Evolutionary conservation across 2,888 invertebrate genomes (phyloP).

Genomic region (Parelbella ahira): DNA sequence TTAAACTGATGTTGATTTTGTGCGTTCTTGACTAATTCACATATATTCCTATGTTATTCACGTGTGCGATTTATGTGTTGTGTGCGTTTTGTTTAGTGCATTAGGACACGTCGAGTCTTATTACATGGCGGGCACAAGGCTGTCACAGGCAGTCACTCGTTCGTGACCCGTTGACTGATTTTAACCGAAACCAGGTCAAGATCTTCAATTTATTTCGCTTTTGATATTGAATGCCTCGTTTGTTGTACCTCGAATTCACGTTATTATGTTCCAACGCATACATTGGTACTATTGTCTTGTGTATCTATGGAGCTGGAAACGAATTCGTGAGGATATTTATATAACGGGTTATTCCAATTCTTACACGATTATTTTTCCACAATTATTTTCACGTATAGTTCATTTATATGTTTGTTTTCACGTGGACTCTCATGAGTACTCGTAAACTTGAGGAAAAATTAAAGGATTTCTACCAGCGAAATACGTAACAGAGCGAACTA

Average conservation of each 20-base stretch:
- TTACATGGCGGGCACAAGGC: conserved; percentile 62
- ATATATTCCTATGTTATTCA: conserved; percentile 7
- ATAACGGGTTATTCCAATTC: too few species aligned
- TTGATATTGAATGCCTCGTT: conserved; percentile 54
- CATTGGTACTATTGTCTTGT: conserved; percentile 12
- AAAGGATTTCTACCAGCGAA: too few species aligned
- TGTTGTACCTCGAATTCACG: conserved; percentile 37
- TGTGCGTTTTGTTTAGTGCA: conserved; percentile 34
- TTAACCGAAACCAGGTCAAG: conserved; percentile 73
- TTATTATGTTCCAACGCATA: conserved; percentile 27
- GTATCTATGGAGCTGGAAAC: background rate
- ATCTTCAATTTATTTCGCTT: conserved; percentile 66
- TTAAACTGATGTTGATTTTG: too few species aligned
- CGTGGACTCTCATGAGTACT: too few species aligned
- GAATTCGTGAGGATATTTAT: too few species aligned
- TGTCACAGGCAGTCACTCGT: conserved; percentile 74
- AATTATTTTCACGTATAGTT: too few species aligned
- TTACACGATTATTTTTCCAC: too few species aligned
- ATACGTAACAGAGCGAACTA: too few species aligned
- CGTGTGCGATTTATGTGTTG: conserved; percentile 15
- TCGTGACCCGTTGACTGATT: conserved; percentile 78
- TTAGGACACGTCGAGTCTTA: conserved; percentile 54
- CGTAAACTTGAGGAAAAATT: too few species aligned
- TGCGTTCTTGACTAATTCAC: background rate
- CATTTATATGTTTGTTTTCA: too few species aligned